Evolutionary conservation across 2,888 invertebrate genomes (phyloP).

Genomic region (Panorpa germanica): DNA sequence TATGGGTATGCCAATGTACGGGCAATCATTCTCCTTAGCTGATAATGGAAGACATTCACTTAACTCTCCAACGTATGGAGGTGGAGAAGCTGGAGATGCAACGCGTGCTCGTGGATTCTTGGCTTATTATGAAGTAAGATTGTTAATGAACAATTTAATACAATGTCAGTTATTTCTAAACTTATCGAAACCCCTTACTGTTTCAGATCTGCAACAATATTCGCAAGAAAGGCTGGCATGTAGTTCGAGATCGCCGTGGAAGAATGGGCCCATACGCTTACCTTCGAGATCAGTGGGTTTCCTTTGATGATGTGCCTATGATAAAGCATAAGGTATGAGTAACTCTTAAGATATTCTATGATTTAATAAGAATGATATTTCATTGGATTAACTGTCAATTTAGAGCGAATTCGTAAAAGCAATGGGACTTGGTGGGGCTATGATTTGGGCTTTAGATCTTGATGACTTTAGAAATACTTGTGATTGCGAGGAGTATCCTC

Average conservation of each 20-base stretch:
- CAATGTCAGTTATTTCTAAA: not conserved
- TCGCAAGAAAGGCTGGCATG: conserved; percentile 53
- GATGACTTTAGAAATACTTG: conserved; percentile 74
- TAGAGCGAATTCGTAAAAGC: conserved; percentile 60
- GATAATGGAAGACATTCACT: conserved; percentile 42
- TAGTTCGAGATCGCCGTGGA: conserved; percentile 57
- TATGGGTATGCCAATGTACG: conserved; percentile 78
- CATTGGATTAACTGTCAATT: no score
- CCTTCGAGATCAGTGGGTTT: conserved; percentile 76
- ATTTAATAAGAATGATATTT: no score
- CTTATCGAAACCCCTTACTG: conserved; percentile 3
- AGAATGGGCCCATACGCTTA: conserved; percentile 80
- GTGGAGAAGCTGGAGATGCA: conserved; percentile 76
- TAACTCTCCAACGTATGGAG: conserved; percentile 64
- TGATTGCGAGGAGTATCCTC: conserved; percentile 63
- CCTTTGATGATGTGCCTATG: conserved; percentile 77
- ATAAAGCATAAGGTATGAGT: conserved; percentile 43
- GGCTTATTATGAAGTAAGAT: conserved; percentile 63
- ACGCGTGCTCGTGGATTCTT: conserved; percentile 76
- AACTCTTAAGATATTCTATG: not conserved
- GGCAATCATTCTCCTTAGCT: conserved; percentile 69
- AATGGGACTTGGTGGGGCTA: conserved; percentile 66
- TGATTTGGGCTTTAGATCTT: conserved; percentile 79
- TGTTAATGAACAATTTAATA: not conserved
- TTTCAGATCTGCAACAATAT: conserved; percentile 63